A percentile compares a stretch with the other conserved stretches of the same genome.
Evolutionary conservation across 53 echinoderm and acorn worm species (phyloP).

Genomic region (Pentamera pediparva): DNA sequence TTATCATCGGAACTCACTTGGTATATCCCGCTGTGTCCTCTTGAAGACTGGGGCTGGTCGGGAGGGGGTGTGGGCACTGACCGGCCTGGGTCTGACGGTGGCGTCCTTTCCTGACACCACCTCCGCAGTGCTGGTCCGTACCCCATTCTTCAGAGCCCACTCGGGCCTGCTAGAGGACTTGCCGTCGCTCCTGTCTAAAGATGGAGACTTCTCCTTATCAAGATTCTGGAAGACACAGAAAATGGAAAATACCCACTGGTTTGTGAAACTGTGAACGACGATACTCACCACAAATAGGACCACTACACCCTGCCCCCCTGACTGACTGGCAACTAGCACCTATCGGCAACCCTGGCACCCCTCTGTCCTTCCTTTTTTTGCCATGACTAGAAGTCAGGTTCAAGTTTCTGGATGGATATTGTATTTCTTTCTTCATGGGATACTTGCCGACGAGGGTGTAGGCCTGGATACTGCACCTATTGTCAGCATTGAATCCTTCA

Average conservation of each 20-base stretch:
- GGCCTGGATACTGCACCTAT: no score
- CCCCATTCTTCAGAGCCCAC: constrained; percentile 60
- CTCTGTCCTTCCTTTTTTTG: no score
- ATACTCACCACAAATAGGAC: no score
- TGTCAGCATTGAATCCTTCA: no score
- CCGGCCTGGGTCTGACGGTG: constrained; percentile 48
- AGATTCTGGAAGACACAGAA: constrained; percentile 2
- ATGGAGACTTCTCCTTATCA: not conserved
- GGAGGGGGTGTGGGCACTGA: not conserved
- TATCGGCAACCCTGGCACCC: no score
- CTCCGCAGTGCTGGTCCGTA: constrained; percentile 32
- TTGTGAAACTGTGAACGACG: no score
- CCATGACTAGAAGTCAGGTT: no score
- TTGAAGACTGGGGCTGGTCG: constrained; percentile 4
- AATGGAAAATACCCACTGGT: not conserved
- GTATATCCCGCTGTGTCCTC: constrained; percentile 26
- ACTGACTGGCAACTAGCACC: no score
- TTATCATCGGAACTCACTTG: constrained; percentile 5
- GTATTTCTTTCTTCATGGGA: no score
- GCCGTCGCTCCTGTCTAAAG: constrained; percentile 6
- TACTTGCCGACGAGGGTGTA: no score
- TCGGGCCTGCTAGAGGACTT: constrained; percentile 46
- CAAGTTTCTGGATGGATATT: no score
- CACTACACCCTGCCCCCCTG: no score
- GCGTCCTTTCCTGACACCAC: constrained; percentile 59